Conservation (phyloP, 2,113 vertebrate genomes). For the Sinocyclocheilus anophthalmus region DNA sequence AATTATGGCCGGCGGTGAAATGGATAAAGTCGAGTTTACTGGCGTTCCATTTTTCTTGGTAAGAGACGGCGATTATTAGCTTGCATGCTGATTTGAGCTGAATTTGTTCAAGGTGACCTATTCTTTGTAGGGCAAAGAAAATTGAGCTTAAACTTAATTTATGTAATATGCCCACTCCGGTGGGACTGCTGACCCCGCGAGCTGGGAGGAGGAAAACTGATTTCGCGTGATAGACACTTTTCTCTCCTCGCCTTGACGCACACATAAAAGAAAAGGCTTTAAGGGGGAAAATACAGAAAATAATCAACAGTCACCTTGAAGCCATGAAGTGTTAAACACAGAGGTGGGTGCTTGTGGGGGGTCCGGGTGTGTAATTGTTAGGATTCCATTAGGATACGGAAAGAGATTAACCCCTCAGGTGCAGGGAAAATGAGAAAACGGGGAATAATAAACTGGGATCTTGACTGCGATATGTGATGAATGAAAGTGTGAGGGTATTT, state of each 20-base stretch:
- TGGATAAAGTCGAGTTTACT: constrained; percentile 17
- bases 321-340: constrained; percentile 34
- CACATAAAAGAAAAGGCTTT: neutral
- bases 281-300: constrained; percentile 9
- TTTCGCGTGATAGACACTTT: constrained; percentile 42
- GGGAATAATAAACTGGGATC: constrained; percentile 25
- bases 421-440: constrained; percentile 19
- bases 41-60: constrained; percentile 5
- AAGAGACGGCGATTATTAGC: constrained; percentile 15
- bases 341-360: neutral
- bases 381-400: constrained; percentile 39
- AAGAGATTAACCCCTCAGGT: constrained; percentile 46
- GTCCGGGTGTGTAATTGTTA: constrained; percentile 28
- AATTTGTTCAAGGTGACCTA: constrained; percentile 51
- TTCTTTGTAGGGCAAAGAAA: constrained; percentile 36
- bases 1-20: constrained; percentile 1
- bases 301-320: constrained; percentile 48
- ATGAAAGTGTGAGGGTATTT: constrained; percentile 35
- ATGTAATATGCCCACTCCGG: constrained; percentile 33
- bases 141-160: constrained; percentile 56
- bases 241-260: constrained; percentile 22
- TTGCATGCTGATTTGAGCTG: constrained; percentile 20
- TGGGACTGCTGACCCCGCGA: constrained; percentile 37
- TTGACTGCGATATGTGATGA: constrained; percentile 29
- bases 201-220: constrained; percentile 23